A percentile compares a stretch with the other conserved stretches of the same genome.
Conservation (phyloP, 2,888 invertebrate species). For the Merodon equestris region DNA sequence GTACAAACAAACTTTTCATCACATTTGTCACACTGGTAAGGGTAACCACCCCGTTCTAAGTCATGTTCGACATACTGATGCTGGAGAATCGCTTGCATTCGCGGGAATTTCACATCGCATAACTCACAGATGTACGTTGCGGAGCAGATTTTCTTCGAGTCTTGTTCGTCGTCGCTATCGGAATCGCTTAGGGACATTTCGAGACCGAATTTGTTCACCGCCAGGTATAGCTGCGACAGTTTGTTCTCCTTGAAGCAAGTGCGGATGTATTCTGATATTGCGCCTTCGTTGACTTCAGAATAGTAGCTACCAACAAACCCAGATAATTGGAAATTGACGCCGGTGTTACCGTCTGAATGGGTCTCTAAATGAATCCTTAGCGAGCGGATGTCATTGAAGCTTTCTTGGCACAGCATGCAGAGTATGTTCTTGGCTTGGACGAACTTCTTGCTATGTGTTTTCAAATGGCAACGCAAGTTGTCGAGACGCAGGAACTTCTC, state of each 20-base stretch:
- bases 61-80: conserved; percentile 73
- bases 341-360: conserved; percentile 72
- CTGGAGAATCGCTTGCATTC: conserved; percentile 70
- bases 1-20: conserved; percentile 80
- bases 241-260: conserved; percentile 71
- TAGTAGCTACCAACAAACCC: conserved; percentile 69
- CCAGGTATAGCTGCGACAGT: conserved; percentile 74
- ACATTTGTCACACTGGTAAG: conserved; percentile 80
- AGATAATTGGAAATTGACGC: conserved; percentile 70
- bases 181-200: conserved; percentile 76
- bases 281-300: conserved; percentile 37
- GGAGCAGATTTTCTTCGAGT: not conserved
- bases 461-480: conserved; percentile 64
- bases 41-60: conserved; percentile 76
- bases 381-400: conserved; percentile 67
- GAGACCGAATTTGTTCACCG: conserved; percentile 73
- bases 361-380: conserved; percentile 72
- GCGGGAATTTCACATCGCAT: conserved; percentile 70
- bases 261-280: conserved; percentile 69
- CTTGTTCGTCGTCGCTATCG: conserved; percentile 72
- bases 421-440: conserved; percentile 49
- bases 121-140: conserved; percentile 72
- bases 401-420: conserved; percentile 72
- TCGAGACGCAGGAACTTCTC: conserved; percentile 61
- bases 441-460: conserved; percentile 36